Base-by-base conservation (phyloP, 92 coral and sea anemone genomes). In the Desmophyllum pertusum region DNA sequence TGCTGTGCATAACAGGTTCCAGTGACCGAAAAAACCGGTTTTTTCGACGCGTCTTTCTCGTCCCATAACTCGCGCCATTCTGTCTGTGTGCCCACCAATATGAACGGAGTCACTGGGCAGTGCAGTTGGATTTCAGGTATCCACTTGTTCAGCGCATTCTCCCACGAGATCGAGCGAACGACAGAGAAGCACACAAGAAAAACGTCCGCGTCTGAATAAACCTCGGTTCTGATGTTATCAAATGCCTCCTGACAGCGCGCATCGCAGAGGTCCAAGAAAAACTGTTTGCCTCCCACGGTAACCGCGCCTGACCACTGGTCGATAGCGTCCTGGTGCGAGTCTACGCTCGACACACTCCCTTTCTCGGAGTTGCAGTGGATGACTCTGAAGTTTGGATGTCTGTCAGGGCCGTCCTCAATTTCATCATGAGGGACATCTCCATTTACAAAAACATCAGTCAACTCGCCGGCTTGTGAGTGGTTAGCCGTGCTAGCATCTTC, bases 101-200 rank as follows among this genome's bases (percentile, higher is more conserved):
- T 90, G 71, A 97, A 92, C 52, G 99, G 99, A 10, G 98, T 91
- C 10, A 94, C 94, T 10, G 99, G 98, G 64, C 96, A 84, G 77
- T 84, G 78, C 69, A 79, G 75, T 39, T 90, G 93, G 25, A 97
- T 76, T 83, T 97, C 99, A 0, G 99, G 99, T 18, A 97, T 92
- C 99, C 99, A 97, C 82, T 93, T 85, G n/a, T 81, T 80, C 61
- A 88, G 65, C 36, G 91, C 98, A 73, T 93, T 92, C 64, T 84
- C 89, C 78, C 93, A 81, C 10, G 99, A 94, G 17, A 83, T 62
- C 29, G 91, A 92, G 21, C 90, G 89, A 8, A 92, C 94, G 31
- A 96, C 99, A 59, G 99, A 96, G 62, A 96, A 96, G 75, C 99
- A 96, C n/a, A 94, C 97, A 29, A 96, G 81, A 79, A 96, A 96